Evolutionary conservation across 2,797 vertebrate genomes (phyloP).

Genomic region (Anguilla obscura): DNA sequence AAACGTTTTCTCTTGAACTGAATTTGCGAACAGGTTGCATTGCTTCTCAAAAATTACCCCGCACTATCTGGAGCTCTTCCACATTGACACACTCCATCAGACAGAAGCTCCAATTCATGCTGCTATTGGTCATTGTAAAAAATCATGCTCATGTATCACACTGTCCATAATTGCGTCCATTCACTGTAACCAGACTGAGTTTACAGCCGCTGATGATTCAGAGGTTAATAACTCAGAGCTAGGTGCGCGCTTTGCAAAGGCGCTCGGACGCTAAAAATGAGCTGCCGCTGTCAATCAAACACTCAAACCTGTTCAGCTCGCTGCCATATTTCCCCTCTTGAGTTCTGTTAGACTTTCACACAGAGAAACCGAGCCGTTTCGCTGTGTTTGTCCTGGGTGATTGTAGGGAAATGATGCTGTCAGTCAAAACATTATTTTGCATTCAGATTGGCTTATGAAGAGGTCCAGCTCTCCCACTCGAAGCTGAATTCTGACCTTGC

Average conservation of each 20-base stretch:
- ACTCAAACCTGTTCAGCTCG: background rate
- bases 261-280: background rate
- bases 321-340: background rate
- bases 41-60: background rate
- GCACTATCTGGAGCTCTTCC: background rate
- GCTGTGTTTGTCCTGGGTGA: background rate
- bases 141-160: no score
- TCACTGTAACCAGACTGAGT: background rate
- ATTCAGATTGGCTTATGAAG: background rate
- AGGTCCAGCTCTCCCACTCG: background rate
- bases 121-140: no score
- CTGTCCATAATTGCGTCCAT: no score
- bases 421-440: background rate
- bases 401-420: background rate
- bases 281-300: background rate
- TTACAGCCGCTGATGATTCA: background rate
- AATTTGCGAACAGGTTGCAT: background rate
- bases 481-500: slow-evolving; percentile 6
- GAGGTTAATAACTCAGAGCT: background rate
- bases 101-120: background rate
- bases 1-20: background rate
- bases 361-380: background rate
- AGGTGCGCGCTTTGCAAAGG: background rate
- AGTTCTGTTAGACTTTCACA: background rate
- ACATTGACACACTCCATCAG: background rate